These are phyloP conservation scores for Toxotes jaculatrix DNA, from an alignment of 2,113 vertebrate species.

Conservation along the genomic window DNA sequence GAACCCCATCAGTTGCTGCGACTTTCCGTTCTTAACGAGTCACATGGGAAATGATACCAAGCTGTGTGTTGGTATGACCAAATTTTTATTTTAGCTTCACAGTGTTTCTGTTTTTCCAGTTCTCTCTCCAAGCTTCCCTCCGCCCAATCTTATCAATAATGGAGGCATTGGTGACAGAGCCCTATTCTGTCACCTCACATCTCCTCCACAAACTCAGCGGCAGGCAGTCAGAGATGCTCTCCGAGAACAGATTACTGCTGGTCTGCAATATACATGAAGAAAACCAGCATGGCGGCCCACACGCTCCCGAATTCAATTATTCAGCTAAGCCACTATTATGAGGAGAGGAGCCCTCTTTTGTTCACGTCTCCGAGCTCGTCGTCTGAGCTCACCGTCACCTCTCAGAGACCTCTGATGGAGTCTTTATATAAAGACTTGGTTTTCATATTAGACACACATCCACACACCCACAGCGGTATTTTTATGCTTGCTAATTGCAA, in stretches of 20 bases:
- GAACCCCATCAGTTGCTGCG: slow-evolving; percentile 8
- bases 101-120: slow-evolving; percentile 28
- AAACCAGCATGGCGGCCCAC: slow-evolving; percentile 55
- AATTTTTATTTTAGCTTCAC: slow-evolving; percentile 34
- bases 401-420: slow-evolving; percentile 21
- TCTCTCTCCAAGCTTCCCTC: slow-evolving; percentile 42
- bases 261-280: slow-evolving; percentile 76
- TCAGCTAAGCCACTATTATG: slow-evolving; percentile 57
- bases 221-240: slow-evolving; percentile 64
- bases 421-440: slow-evolving; percentile 22
- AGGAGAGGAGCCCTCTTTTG: slow-evolving; percentile 49
- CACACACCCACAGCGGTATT: neutral
- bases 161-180: slow-evolving; percentile 71
- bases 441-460: slow-evolving; percentile 26
- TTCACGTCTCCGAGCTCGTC: slow-evolving; percentile 35
- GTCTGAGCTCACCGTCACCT: slow-evolving; percentile 37
- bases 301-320: slow-evolving; percentile 62
- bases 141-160: slow-evolving; percentile 74
- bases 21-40: slow-evolving; percentile 34
- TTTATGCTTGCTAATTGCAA: slow-evolving; percentile 50
- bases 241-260: slow-evolving; percentile 64
- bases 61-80: slow-evolving; percentile 32
- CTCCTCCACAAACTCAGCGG: slow-evolving; percentile 63
- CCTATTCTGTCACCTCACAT: slow-evolving; percentile 78
- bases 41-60: slow-evolving; percentile 34